Percentiles rank a stretch among this genome's conserved stretches.
Conservation (phyloP, 2,888 invertebrate genomes). For the Zhengitettix transpicula region DNA sequence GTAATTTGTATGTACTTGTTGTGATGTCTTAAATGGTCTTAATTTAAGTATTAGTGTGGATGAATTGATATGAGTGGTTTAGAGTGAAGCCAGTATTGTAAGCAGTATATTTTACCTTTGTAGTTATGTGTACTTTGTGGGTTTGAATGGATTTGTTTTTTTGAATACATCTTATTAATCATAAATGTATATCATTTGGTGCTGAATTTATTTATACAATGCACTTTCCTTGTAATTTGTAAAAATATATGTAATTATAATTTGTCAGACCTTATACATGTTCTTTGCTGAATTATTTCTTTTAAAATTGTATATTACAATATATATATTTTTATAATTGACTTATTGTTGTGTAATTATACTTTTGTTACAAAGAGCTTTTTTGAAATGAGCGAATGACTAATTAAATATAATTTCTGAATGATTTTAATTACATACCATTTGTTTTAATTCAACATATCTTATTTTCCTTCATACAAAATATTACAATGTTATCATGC, state of each 20-base stretch:
- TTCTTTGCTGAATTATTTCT: background rate
- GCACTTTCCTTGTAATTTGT: background rate
- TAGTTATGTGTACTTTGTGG: no score
- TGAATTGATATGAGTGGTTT: no score
- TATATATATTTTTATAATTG: conserved; percentile 11
- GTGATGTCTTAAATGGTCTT: no score
- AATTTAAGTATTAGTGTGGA: no score
- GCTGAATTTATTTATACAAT: background rate
- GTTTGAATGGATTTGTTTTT: background rate
- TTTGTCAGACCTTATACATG: background rate
- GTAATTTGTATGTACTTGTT: no score
- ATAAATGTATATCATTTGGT: background rate
- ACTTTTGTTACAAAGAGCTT: conserved; percentile 8
- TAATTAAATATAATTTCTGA: no score
- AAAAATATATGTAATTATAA: background rate
- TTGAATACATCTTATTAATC: background rate
- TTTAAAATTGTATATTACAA: conserved; percentile 1
- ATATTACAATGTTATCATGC: no score
- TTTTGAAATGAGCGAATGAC: background rate
- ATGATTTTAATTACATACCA: no score
- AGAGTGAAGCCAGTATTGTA: no score
- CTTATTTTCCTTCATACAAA: no score
- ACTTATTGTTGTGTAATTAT: conserved; percentile 11
- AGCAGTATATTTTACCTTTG: no score
- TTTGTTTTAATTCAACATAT: no score